Percentiles rank a stretch among this genome's conserved stretches.
Evolutionary conservation across 2,888 invertebrate genomes (phyloP).

Genomic region (Chloroclystis v-ata): DNA sequence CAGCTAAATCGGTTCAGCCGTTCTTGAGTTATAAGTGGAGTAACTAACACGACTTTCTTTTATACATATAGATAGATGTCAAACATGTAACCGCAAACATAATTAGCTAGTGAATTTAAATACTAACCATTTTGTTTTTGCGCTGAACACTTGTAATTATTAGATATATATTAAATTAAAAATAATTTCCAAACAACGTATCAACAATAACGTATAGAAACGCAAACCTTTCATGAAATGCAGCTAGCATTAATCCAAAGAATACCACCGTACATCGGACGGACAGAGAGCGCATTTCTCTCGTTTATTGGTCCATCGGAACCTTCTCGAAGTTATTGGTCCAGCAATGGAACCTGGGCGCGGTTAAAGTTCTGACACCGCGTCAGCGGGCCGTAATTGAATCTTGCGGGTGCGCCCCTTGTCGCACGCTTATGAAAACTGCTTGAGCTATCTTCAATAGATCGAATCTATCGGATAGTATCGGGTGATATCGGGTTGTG

Average conservation of each 20-base stretch:
- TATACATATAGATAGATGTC: too few species aligned
- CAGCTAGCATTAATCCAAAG: slow-evolving; percentile 2
- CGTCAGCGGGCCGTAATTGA: slow-evolving; percentile 61
- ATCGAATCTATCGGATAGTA: slow-evolving; percentile 1
- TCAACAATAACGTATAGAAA: background rate
- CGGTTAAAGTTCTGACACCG: slow-evolving; percentile 53
- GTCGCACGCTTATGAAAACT: slow-evolving; percentile 45
- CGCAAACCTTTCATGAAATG: background rate
- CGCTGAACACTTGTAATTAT: too few species aligned
- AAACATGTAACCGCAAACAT: too few species aligned
- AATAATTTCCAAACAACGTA: too few species aligned
- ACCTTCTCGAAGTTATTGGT: slow-evolving; percentile 23
- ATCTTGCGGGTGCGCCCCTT: slow-evolving; percentile 49
- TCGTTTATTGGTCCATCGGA: slow-evolving; percentile 8
- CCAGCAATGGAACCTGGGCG: slow-evolving; percentile 30
- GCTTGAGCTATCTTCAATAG: slow-evolving; percentile 11
- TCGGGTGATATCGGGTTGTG: background rate
- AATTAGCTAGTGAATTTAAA: too few species aligned
- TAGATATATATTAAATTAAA: too few species aligned
- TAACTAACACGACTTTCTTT: too few species aligned
- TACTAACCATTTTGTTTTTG: too few species aligned
- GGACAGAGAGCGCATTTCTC: slow-evolving; percentile 14
- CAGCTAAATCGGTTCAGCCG: too few species aligned
- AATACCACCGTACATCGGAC: slow-evolving; percentile 3
- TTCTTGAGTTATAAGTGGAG: too few species aligned